These are phyloP conservation scores for Brachionus calyciflorus DNA, from an alignment of 1,140 invertebrate genomes.

Conservation along the genomic window DNA sequence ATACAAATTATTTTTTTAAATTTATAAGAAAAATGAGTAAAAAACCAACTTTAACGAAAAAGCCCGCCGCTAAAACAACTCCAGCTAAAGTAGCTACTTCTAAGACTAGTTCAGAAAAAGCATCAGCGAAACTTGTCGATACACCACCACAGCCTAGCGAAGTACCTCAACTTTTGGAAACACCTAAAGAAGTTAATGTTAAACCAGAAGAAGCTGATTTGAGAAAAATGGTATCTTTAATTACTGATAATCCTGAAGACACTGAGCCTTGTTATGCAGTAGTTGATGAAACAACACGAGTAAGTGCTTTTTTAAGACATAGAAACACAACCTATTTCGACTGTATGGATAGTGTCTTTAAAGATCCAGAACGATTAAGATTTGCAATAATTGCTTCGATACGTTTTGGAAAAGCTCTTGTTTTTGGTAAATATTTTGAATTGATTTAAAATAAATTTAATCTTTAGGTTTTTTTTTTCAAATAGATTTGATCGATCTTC, in stretches of 20 bases:
- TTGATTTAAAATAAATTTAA: not conserved
- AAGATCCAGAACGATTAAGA: not conserved
- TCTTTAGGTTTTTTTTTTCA: not conserved
- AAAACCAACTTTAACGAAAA: too few species aligned
- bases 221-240: constrained; percentile 11
- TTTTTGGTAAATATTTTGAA: constrained; percentile 1
- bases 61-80: too few species aligned
- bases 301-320: constrained; percentile 36
- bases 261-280: not conserved
- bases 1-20: too few species aligned
- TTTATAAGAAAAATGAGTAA: too few species aligned
- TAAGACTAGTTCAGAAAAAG: too few species aligned
- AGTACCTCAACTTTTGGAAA: not conserved
- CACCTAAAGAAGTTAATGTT: too few species aligned
- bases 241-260: not conserved
- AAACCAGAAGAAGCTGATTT: not conserved
- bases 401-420: not conserved
- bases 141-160: too few species aligned
- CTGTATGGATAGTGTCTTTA: not conserved
- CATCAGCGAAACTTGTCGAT: too few species aligned
- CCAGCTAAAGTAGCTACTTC: too few species aligned
- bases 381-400: not conserved
- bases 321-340: not conserved
- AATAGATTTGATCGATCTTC: not conserved
- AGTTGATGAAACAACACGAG: constrained; percentile 21